A percentile compares a stretch with the other conserved stretches of the same genome.
Conservation (phyloP, 2,888 invertebrate genomes). For the Glyphotaelius pellucidus region DNA sequence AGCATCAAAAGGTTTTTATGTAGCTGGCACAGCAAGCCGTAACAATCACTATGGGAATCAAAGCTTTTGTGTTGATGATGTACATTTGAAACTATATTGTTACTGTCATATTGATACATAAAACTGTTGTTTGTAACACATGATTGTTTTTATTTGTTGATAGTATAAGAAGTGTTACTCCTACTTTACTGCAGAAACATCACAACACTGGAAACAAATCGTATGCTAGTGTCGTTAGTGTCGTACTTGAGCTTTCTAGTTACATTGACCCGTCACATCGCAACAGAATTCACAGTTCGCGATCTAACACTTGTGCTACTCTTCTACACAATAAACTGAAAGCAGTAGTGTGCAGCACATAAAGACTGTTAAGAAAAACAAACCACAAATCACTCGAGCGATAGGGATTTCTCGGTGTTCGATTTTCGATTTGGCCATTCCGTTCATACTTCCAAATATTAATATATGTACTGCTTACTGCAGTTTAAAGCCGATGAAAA, state of each 20-base stretch:
- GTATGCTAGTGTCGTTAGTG: background rate
- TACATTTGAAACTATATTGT: slow-evolving; percentile 87
- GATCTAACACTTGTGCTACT: no score
- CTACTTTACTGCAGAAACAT: no score
- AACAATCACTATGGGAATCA: slow-evolving; percentile 89
- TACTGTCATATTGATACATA: slow-evolving; percentile 76
- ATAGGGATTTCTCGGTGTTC: no score
- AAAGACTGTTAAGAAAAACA: no score
- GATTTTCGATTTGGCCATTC: no score
- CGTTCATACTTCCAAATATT: no score
- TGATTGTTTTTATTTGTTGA: background rate
- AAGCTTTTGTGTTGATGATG: slow-evolving; percentile 86
- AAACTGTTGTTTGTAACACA: no score
- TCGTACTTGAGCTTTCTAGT: background rate
- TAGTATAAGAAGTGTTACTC: background rate
- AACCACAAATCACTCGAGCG: no score
- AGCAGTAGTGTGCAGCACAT: no score
- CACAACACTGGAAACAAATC: background rate
- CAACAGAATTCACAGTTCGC: background rate
- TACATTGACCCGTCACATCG: background rate
- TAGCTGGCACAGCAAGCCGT: slow-evolving; percentile 86
- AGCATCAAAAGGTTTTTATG: slow-evolving; percentile 71
- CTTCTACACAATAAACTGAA: no score
- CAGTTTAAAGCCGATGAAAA: no score
- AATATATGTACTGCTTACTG: no score